Conservation (phyloP, 1,140 invertebrate species). For the Ridgeia piscesae region DNA sequence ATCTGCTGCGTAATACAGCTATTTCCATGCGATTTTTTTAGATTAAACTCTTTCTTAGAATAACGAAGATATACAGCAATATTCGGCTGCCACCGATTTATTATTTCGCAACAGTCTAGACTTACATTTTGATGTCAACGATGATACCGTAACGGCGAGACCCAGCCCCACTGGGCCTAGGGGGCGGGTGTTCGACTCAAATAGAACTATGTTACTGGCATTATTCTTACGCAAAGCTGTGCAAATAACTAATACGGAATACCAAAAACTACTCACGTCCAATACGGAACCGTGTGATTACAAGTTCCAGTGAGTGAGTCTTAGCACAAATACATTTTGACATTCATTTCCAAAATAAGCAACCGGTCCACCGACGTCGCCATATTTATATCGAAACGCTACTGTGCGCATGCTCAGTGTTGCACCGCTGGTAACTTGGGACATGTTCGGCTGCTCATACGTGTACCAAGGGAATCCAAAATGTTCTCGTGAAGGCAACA, state of each 20-base stretch:
- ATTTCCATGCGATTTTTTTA: background rate
- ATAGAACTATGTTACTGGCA: background rate
- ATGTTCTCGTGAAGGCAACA: background rate
- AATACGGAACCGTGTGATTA: slow-evolving; percentile 1
- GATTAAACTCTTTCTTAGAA: background rate
- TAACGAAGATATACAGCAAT: background rate
- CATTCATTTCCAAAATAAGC: background rate
- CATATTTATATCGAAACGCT: background rate
- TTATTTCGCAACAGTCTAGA: background rate
- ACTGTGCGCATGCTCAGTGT: background rate
- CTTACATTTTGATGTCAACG: background rate
- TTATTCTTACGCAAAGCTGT: background rate
- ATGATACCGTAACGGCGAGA: background rate
- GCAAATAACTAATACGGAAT: background rate
- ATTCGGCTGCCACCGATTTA: background rate
- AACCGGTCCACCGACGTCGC: background rate
- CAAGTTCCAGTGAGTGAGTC: background rate
- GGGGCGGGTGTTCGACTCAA: background rate
- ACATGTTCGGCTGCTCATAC: background rate
- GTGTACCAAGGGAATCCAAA: background rate
- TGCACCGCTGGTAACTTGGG: background rate
- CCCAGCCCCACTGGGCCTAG: too few species aligned
- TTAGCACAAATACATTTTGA: background rate
- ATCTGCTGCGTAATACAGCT: background rate
- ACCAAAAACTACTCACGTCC: background rate